Conservation (phyloP, 2,797 vertebrate genomes). For the Toxotes lorentzi region DNA sequence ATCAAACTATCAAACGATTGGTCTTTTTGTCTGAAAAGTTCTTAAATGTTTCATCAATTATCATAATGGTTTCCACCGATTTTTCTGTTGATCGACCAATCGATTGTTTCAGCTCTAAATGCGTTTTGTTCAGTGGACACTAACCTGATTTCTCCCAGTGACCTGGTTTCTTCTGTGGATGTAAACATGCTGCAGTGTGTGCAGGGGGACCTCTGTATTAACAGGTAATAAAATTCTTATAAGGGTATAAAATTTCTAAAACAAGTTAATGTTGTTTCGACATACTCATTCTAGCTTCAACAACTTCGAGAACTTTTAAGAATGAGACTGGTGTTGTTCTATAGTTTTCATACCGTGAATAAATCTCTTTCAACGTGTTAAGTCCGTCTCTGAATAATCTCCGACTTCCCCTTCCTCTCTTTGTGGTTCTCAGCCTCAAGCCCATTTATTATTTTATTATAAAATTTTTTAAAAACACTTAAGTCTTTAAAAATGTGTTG, state of each 20-base stretch:
- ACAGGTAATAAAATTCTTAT: too few relatives aligned
- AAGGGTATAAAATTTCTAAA: too few relatives aligned
- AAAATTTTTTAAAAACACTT: neutral
- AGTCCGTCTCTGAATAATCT: neutral
- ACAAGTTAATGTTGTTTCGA: too few relatives aligned
- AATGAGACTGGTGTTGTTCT: neutral
- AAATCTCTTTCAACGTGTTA: neutral
- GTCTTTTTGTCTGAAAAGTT: too few relatives aligned
- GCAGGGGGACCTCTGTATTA: neutral
- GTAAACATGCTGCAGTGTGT: neutral
- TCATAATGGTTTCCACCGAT: neutral
- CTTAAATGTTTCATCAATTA: neutral
- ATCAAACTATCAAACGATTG: too few relatives aligned
- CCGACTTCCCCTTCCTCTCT: neutral
- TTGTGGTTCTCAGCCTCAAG: neutral
- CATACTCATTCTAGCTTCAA: neutral
- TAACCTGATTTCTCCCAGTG: neutral
- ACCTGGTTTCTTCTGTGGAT: slow-evolving; percentile 10
- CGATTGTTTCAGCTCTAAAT: slow-evolving; percentile 8
- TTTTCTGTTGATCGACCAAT: neutral
- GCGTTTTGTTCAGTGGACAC: neutral
- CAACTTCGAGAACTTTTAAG: neutral
- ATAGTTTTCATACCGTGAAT: neutral
- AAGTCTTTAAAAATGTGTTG: neutral
- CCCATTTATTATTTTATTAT: too few relatives aligned